Evolutionary conservation across 2,888 invertebrate species (phyloP).

Genomic region (Andrena bucephala): DNA sequence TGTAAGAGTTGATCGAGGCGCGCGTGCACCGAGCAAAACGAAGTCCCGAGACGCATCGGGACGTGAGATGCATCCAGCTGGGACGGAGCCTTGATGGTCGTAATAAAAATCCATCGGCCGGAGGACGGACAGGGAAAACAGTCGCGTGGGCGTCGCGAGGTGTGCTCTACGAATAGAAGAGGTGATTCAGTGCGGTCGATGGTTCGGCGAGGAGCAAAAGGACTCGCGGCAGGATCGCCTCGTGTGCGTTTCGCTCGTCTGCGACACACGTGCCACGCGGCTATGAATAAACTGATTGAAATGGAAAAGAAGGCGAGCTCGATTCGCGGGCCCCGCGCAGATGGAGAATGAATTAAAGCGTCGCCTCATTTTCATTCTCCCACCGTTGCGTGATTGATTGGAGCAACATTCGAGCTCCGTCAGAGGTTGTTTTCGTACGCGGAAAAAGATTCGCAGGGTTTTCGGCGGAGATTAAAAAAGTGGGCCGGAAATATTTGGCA

Average conservation of each 20-base stretch:
- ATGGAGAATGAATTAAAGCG: too few relatives aligned
- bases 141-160: conserved; percentile 35
- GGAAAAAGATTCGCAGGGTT: too few relatives aligned
- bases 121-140: conserved; percentile 9
- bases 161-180: conserved; percentile 28
- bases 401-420: not conserved
- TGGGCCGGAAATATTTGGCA: too few relatives aligned
- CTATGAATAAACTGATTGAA: conserved; percentile 45
- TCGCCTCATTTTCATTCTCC: not conserved
- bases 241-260: conserved; percentile 35
- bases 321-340: not conserved
- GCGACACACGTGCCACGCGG: conserved; percentile 10
- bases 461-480: too few relatives aligned
- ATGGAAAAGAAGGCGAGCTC: not conserved
- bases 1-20: conserved; percentile 19
- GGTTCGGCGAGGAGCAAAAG: conserved; percentile 24
- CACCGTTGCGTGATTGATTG: not conserved
- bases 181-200: conserved; percentile 46
- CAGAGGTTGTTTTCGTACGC: not conserved
- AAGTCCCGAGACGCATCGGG: not conserved
- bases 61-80: conserved; percentile 16
- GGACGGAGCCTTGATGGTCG: conserved; percentile 21
- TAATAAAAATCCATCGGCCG: conserved; percentile 32
- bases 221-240: conserved; percentile 15
- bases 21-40: conserved; percentile 13